Conservation (phyloP, 2,113 vertebrate species). For the Podarcis raffonei region DNA sequence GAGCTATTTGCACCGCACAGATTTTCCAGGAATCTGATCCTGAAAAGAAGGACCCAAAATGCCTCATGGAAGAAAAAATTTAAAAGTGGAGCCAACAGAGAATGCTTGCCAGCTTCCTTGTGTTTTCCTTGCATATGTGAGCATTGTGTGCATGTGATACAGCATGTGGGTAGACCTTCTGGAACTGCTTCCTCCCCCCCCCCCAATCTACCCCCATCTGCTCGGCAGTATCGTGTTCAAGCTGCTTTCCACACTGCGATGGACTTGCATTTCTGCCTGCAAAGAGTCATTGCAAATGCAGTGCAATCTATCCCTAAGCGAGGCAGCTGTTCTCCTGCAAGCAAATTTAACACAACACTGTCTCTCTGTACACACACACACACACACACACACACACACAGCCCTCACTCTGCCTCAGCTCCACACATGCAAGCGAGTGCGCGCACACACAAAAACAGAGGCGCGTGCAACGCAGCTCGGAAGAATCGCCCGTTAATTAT, state of each 20-base stretch:
- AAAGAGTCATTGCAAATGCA: slow-evolving; percentile 28
- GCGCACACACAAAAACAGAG: background rate
- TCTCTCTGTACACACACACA: background rate
- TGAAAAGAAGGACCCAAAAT: background rate
- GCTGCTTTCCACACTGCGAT: background rate
- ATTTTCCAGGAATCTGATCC: background rate
- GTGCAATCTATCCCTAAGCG: slow-evolving; percentile 11
- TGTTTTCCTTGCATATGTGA: background rate
- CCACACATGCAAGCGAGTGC: background rate
- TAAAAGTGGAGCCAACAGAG: background rate
- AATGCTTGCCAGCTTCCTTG: background rate
- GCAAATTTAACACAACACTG: background rate
- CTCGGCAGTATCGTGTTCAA: background rate
- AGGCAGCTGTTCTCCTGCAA: slow-evolving; percentile 31
- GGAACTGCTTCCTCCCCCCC: background rate
- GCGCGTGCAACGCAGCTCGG: accelerated
- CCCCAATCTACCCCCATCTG: background rate
- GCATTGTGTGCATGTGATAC: background rate
- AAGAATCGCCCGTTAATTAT: slow-evolving; percentile 20
- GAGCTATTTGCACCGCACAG: background rate
- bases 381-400: background rate
- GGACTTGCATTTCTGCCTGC: slow-evolving; percentile 31
- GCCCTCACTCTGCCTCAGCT: background rate
- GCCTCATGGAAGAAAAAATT: background rate
- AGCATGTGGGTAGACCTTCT: background rate